Conservation (phyloP, 2,888 invertebrate species). For the Hedychridium roseum region DNA sequence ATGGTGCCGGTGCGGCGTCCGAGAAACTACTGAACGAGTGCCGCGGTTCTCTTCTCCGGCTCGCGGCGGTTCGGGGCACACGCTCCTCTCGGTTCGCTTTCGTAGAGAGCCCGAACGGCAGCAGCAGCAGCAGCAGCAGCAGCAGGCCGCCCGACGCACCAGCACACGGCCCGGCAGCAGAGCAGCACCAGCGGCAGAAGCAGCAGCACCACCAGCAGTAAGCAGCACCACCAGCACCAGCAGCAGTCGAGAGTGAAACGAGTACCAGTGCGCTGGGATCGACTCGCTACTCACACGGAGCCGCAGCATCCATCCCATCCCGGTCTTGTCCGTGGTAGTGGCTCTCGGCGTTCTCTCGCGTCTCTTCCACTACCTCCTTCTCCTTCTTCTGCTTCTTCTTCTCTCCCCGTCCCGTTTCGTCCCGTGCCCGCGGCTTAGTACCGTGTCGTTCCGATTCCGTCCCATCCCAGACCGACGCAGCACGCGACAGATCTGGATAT, state of each 20-base stretch:
- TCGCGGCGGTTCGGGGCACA: constrained; percentile 54
- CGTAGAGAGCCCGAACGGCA: constrained; percentile 44
- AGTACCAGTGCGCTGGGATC: constrained; percentile 42
- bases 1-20: constrained; percentile 62
- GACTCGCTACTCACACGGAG: constrained; percentile 44
- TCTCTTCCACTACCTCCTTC: too few relatives aligned
- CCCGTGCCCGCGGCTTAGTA: constrained; percentile 36
- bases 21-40: constrained; percentile 62
- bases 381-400: background rate
- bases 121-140: background rate
- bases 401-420: constrained; percentile 24
- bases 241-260: constrained; percentile 51
- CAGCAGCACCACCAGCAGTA: background rate
- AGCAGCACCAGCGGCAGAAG: constrained; percentile 32
- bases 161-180: constrained; percentile 40
- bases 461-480: constrained; percentile 46
- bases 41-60: constrained; percentile 59
- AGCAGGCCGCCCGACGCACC: constrained; percentile 37
- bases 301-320: constrained; percentile 48
- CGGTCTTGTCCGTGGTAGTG: too few relatives aligned
- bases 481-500: constrained; percentile 50
- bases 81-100: constrained; percentile 46
- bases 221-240: constrained; percentile 27
- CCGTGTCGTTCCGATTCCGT: constrained; percentile 43
- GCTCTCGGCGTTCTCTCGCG: too few relatives aligned